These are phyloP conservation scores for Poeciliopsis turneri DNA, from an alignment of 2,797 vertebrate species.

Conservation along the genomic window DNA sequence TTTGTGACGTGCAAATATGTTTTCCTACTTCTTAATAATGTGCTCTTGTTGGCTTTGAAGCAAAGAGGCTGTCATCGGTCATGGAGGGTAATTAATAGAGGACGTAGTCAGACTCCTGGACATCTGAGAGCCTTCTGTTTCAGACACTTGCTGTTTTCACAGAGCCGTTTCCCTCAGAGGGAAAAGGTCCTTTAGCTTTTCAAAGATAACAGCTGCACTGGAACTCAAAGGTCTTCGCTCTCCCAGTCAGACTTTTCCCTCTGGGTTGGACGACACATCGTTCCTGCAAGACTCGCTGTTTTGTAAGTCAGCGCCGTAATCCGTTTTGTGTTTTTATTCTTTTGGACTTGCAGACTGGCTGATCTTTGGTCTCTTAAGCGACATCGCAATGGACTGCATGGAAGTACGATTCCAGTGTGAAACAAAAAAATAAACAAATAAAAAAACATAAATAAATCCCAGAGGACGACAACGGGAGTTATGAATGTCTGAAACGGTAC, in stretches of 20 bases:
- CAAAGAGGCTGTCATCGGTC: not conserved
- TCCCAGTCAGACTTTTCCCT: constrained; percentile 56
- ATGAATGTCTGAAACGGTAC: constrained; percentile 30
- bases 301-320: constrained; percentile 17
- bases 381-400: constrained; percentile 4
- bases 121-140: not conserved
- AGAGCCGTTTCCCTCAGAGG: constrained; percentile 39
- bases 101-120: not conserved
- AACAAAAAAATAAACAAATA: not conserved
- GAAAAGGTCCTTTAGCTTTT: constrained; percentile 43
- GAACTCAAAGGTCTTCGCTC: constrained; percentile 66
- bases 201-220: constrained; percentile 60
- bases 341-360: constrained; percentile 32
- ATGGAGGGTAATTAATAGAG: constrained; percentile 4
- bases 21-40: not conserved
- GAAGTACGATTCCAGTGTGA: constrained; percentile 23
- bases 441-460: constrained; percentile 18
- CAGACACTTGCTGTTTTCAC: constrained; percentile 43
- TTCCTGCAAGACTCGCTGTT: constrained; percentile 36
- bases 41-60: not conserved
- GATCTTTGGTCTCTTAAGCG: constrained; percentile 22
- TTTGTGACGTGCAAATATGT: not conserved
- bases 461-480: constrained; percentile 23
- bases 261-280: constrained; percentile 28
- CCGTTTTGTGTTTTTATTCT: constrained; percentile 4